These are phyloP conservation scores for Tichodroma muraria DNA, from an alignment of 2,113 vertebrate genomes.

Conservation along the genomic window DNA sequence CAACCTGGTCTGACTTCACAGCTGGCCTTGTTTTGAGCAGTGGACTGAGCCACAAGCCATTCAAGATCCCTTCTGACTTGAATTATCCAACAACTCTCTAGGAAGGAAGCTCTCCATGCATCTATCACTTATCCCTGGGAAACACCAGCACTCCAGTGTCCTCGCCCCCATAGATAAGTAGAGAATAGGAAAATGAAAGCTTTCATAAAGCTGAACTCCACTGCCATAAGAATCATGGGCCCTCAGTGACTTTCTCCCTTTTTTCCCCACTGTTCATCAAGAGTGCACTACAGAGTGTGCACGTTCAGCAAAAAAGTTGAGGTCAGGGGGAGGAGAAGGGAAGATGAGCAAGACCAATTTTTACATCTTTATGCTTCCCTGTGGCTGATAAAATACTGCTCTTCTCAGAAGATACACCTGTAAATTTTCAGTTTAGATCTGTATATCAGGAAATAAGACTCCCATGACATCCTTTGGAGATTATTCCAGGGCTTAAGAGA, in stretches of 20 bases:
- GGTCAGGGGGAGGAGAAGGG: accelerated
- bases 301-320: neutral
- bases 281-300: neutral
- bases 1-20: neutral
- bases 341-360: neutral
- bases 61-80: neutral
- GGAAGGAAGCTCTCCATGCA: neutral
- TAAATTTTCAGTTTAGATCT: neutral
- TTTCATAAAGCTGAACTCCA: neutral
- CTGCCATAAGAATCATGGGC: neutral
- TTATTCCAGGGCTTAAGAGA: slow-evolving; percentile 31
- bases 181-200: neutral
- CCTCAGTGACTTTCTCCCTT: neutral
- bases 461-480: neutral
- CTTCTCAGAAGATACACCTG: neutral
- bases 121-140: neutral
- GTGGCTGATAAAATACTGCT: neutral
- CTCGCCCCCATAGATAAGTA: neutral
- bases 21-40: neutral
- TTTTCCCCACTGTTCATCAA: neutral
- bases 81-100: neutral
- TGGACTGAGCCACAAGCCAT: neutral
- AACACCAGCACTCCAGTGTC: neutral
- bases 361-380: neutral
- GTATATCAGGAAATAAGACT: neutral